Evolutionary conservation across 2,797 vertebrate species (phyloP).

Genomic region (Taenioides sp.): DNA sequence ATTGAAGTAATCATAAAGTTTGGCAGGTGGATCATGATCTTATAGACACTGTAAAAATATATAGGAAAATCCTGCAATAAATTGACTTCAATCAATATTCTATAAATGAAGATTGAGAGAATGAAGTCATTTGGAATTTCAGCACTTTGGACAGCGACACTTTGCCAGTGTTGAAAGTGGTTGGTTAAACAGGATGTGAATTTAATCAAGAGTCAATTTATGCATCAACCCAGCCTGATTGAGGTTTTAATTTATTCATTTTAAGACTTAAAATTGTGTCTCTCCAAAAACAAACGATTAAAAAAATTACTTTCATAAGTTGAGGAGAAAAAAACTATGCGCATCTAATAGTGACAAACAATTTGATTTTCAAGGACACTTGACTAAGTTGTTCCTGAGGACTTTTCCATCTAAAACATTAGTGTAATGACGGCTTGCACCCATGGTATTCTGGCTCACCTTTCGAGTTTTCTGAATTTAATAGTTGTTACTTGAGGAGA

Average conservation of each 20-base stretch:
- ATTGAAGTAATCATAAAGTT: neutral
- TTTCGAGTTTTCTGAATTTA: slow-evolving; percentile 51
- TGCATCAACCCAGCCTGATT: neutral
- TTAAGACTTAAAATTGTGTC: neutral
- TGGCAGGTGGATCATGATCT: neutral
- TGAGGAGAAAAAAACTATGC: neutral
- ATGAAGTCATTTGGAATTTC: neutral
- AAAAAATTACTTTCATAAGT: neutral
- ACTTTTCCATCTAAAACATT: slow-evolving; percentile 32
- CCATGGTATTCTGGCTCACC: slow-evolving; percentile 48
- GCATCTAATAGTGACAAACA: neutral
- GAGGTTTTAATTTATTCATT: neutral
- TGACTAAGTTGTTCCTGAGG: slow-evolving; percentile 8
- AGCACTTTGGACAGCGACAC: neutral
- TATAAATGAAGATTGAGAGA: neutral
- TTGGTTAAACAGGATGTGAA: neutral
- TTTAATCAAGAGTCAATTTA: neutral
- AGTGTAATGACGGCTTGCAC: slow-evolving; percentile 36
- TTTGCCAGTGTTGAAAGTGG: neutral
- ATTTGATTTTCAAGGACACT: neutral
- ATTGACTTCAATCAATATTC: slow-evolving; percentile 1
- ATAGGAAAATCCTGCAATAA: neutral
- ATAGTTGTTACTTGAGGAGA: slow-evolving; percentile 51
- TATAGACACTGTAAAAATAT: neutral
- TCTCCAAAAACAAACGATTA: neutral